A percentile compares a stretch with the other conserved stretches of the same genome.
These are phyloP conservation scores for Tethya wilhelma DNA, from an alignment of 37 sponge, comb jelly and placozoan genomes.

Conservation along the genomic window DNA sequence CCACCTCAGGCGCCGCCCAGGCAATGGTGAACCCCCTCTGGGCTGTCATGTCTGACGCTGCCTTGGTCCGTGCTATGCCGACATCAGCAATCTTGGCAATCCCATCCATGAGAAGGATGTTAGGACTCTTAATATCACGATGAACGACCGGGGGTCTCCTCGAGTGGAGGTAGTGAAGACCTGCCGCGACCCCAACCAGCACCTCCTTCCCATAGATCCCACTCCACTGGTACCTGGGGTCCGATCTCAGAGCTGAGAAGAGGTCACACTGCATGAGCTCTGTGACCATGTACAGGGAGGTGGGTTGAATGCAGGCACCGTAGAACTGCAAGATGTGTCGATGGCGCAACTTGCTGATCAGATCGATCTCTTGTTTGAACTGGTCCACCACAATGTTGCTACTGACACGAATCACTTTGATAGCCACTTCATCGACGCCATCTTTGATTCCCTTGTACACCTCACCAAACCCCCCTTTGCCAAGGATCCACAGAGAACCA, in stretches of 20 bases:
- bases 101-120: slow-evolving; percentile 78
- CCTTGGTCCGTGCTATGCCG: slow-evolving; percentile 85
- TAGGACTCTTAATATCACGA: slow-evolving; percentile 93
- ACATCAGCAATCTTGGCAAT: slow-evolving; percentile 94
- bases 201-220: slow-evolving; percentile 75
- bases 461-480: slow-evolving; percentile 90
- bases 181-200: slow-evolving; percentile 74
- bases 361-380: slow-evolving; percentile 84
- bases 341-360: slow-evolving; percentile 87
- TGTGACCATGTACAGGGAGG: slow-evolving; percentile 88
- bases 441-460: slow-evolving; percentile 86
- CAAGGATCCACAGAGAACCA: slow-evolving; percentile 79
- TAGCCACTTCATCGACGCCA: slow-evolving; percentile 88
- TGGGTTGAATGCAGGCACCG: slow-evolving; percentile 88
- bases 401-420: slow-evolving; percentile 73
- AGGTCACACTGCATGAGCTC: slow-evolving; percentile 89
- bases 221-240: slow-evolving; percentile 67
- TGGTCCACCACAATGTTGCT: slow-evolving; percentile 32
- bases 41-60: slow-evolving; percentile 88
- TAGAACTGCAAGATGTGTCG: slow-evolving; percentile 94
- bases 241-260: slow-evolving; percentile 66
- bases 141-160: slow-evolving; percentile 85
- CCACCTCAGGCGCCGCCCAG: slow-evolving; percentile 97
- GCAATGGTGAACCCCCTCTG: slow-evolving; percentile 89
- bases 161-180: slow-evolving; percentile 89